A percentile compares a stretch with the other conserved stretches of the same genome.
Conservation (phyloP, 2,113 vertebrate genomes). For the Prunella himalayana region DNA sequence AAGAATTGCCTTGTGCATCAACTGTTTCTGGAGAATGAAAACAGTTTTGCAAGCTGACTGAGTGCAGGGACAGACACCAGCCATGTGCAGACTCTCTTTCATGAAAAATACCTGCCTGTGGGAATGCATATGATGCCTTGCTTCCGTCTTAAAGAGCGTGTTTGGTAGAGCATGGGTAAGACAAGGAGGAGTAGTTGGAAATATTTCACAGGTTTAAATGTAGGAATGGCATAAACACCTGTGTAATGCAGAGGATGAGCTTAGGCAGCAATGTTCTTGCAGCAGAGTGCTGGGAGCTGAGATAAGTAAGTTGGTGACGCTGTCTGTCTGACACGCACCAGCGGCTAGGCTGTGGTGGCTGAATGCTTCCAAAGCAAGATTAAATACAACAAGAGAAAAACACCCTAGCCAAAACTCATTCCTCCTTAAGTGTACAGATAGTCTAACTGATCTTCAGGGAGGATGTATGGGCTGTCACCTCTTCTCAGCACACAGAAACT, state of each 20-base stretch:
- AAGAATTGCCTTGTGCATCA: neutral
- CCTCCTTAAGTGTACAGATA: neutral
- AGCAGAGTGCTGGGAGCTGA: neutral
- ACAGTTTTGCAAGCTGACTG: neutral
- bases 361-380: neutral
- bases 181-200: neutral
- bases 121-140: neutral
- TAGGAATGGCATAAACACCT: neutral
- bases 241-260: neutral
- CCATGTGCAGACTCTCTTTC: neutral
- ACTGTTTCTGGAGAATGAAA: neutral
- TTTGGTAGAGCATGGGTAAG: neutral
- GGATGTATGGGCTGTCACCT: neutral
- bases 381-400: neutral
- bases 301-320: neutral
- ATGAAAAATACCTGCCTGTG: neutral
- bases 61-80: neutral
- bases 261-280: neutral
- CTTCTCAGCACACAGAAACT: neutral
- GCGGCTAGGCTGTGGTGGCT: neutral
- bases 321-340: slow-evolving; percentile 2
- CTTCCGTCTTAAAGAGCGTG: neutral
- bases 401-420: neutral
- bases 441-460: neutral
- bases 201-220: neutral